phyloP scores from a whole-genome alignment of 1,140 invertebrate species.

The Bombus superbus region DNA sequence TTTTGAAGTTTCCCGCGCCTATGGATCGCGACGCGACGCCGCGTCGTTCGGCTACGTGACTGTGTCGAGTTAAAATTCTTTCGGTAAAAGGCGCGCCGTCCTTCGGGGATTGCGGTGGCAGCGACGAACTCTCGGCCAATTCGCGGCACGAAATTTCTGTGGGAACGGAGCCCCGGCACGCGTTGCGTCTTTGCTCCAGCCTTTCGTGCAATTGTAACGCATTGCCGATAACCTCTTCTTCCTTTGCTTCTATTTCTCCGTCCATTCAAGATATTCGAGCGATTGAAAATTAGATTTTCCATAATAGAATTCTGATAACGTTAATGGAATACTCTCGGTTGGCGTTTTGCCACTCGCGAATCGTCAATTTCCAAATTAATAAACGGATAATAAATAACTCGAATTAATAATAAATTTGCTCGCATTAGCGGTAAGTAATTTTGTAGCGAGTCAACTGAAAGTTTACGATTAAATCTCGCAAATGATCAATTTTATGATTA shows the following conservation, averaged over 20 bases:
- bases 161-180: conserved; percentile 22
- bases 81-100: conserved; percentile 41
- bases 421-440: not conserved
- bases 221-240: not conserved
- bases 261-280: not conserved
- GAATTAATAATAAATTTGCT: not conserved
- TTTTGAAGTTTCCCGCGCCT: conserved; percentile 52
- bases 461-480: too few species aligned
- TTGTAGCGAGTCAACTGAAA: too few species aligned
- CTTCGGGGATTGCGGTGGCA: conserved; percentile 37
- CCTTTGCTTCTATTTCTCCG: not conserved
- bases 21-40: conserved; percentile 24
- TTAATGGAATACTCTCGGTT: too few species aligned
- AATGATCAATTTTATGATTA: too few species aligned
- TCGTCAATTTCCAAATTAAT: too few species aligned
- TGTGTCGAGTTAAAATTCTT: conserved; percentile 60
- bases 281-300: too few species aligned
- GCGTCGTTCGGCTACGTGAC: conserved; percentile 45
- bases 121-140: conserved; percentile 25
- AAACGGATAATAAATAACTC: too few species aligned
- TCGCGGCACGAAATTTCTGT: conserved; percentile 41
- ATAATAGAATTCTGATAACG: too few species aligned
- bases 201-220: not conserved
- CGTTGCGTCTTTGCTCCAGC: conserved; percentile 9
- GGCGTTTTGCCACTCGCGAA: too few species aligned